Base-by-base conservation (phyloP, 64 coral and sea anemone species). In the Montipora efflorescens region DNA sequence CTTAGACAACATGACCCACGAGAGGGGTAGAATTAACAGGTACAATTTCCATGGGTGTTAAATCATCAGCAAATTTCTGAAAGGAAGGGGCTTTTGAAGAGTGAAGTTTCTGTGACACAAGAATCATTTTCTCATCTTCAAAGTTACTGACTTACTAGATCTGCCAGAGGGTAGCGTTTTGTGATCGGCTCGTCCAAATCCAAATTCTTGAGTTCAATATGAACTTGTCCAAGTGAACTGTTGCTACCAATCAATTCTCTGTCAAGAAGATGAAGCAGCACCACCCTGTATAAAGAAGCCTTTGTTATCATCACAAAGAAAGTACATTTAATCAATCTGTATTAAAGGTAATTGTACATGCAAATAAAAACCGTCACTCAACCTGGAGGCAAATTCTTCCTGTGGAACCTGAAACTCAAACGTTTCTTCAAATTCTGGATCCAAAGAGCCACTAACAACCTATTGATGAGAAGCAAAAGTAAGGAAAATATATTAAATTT, bases 391-490 rank as follows among this genome's bases (percentile, higher is more conserved):
- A 87, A 99, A 88, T 69, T 99, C 97, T 78, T 99, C 94, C 49
- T 81, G 93, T 2, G 97, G 77, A 28, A 99, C 81, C 48, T 91
- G 52, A 94, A 99, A 99, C 76, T 96, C 85, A 81, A 96, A 94
- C 19, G 92, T 99, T 90, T 99, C 97, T 84, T 95, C 97, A 90
- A 96, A 99, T 76, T 96, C 92, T 53, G 97, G 95, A 83, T 91
- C 47, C 4, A 92, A 46, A 8, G 93, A 87, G 12, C 87, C 96
- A 82, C 76, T 84, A 1, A 98, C 83, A 80, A 93, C 94, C 96
- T 98, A 9, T 44, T 59, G 23, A 19, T 62, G 13, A 91, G 9
- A 64, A 64, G 3, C 9, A 14, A 64, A 64, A 64, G 61, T 12
- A 64, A 71, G 57, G 46, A 23, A 4, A 57, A 58, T 22, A 22